These are phyloP conservation scores for Phymastichus coffea DNA, from an alignment of 1,140 invertebrate genomes.

Conservation along the genomic window DNA sequence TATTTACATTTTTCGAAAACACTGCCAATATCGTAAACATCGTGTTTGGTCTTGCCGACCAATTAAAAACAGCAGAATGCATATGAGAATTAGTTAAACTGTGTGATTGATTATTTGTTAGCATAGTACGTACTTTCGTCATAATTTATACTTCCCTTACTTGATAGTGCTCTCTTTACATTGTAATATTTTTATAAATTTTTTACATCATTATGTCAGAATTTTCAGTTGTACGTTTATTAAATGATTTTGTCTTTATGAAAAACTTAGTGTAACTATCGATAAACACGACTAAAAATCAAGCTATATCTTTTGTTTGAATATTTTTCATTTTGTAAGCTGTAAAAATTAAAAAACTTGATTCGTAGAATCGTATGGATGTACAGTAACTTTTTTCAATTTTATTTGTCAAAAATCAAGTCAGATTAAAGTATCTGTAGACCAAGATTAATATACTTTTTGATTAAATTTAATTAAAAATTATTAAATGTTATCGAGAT, in stretches of 20 bases:
- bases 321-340: too few species aligned
- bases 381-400: too few species aligned
- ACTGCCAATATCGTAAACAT: too few species aligned
- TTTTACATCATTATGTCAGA: constrained; percentile 12
- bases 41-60: too few species aligned
- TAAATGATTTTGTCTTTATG: background rate
- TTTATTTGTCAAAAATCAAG: constrained; percentile 12
- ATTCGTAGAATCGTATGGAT: too few species aligned
- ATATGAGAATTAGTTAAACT: constrained; percentile 14
- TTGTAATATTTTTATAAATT: constrained; percentile 27
- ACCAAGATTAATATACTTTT: constrained; percentile 11
- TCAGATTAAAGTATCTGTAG: constrained; percentile 19
- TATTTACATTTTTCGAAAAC: constrained; percentile 2
- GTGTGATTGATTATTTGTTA: constrained; percentile 9
- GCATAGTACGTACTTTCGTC: background rate
- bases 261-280: constrained; percentile 1
- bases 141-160: background rate
- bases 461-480: constrained; percentile 1
- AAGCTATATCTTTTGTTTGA: too few species aligned
- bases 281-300: too few species aligned
- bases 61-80: constrained; percentile 5
- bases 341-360: too few species aligned
- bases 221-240: background rate
- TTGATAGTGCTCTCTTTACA: constrained; percentile 18
- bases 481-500: constrained; percentile 4